A percentile compares a stretch with the other conserved stretches of the same genome.
Evolutionary conservation across 2,888 invertebrate genomes (phyloP).

Genomic region (Osmoderma eremita): DNA sequence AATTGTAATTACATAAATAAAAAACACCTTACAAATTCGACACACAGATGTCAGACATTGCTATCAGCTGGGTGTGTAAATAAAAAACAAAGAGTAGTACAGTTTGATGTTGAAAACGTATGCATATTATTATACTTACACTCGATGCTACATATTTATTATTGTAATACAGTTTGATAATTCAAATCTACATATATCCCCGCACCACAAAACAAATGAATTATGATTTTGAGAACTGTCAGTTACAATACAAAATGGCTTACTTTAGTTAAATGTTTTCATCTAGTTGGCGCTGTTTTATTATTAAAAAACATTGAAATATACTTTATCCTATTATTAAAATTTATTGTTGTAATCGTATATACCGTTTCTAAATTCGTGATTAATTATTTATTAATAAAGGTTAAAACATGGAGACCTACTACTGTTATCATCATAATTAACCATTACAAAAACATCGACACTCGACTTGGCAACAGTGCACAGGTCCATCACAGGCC

Average conservation of each 20-base stretch:
- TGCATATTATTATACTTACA: slow-evolving; percentile 15
- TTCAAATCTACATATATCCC: not conserved
- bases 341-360: not conserved
- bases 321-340: slow-evolving; percentile 13
- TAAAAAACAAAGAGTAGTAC: slow-evolving; percentile 41
- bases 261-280: slow-evolving; percentile 63
- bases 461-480: slow-evolving; percentile 48
- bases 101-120: slow-evolving; percentile 13
- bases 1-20: slow-evolving; percentile 36
- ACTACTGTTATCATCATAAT: slow-evolving; percentile 31
- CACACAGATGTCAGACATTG: slow-evolving; percentile 42
- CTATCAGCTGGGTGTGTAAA: slow-evolving; percentile 47
- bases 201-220: slow-evolving; percentile 41
- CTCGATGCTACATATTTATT: not conserved
- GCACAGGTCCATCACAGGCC: too few relatives aligned
- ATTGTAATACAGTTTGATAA: slow-evolving; percentile 14
- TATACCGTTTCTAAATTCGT: not conserved
- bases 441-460: slow-evolving; percentile 34
- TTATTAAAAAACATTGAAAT: slow-evolving; percentile 15
- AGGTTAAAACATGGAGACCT: slow-evolving; percentile 24
- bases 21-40: slow-evolving; percentile 39
- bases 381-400: slow-evolving; percentile 30
- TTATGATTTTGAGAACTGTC: slow-evolving; percentile 47
- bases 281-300: slow-evolving; percentile 60
- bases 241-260: slow-evolving; percentile 50